A percentile compares a stretch with the other conserved stretches of the same genome.
Evolutionary conservation across 2,888 invertebrate species (phyloP).

Genomic region (Acronicta aceris): DNA sequence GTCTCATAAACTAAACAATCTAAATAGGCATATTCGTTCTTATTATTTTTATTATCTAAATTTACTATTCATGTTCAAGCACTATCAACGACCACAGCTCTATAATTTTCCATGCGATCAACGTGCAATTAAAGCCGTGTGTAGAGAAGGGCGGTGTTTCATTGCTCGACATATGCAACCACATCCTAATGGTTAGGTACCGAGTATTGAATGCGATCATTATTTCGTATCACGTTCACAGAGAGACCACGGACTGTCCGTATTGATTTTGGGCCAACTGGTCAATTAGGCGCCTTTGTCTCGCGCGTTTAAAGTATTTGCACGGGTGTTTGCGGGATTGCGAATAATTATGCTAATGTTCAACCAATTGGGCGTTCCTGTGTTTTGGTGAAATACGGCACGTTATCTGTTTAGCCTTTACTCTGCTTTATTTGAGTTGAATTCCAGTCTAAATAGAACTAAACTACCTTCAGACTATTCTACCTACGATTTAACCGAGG

Average conservation of each 20-base stretch:
- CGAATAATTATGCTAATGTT: conserved; percentile 32
- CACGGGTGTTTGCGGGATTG: background rate
- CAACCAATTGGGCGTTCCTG: background rate
- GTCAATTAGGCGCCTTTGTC: conserved; percentile 69
- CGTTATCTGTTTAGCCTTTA: background rate
- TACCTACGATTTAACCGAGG: too few species aligned
- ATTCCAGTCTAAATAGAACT: too few species aligned
- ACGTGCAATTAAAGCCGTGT: conserved; percentile 49
- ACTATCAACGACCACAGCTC: conserved; percentile 8
- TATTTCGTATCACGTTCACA: conserved; percentile 73
- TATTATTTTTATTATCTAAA: conserved; percentile 9
- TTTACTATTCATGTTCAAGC: conserved; percentile 25
- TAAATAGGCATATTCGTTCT: too few species aligned
- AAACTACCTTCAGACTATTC: too few species aligned
- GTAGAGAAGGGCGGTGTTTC: conserved; percentile 27
- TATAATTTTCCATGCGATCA: conserved; percentile 48
- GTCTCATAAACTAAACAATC: too few species aligned
- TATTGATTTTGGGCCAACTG: conserved; percentile 69
- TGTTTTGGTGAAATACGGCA: conserved; percentile 3
- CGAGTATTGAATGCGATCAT: conserved; percentile 61
- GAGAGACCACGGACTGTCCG: conserved; percentile 55
- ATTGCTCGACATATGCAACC: conserved; percentile 12
- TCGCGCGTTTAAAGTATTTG: conserved; percentile 32
- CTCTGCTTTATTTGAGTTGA: background rate
- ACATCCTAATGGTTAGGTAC: conserved; percentile 32